Percentiles rank a stretch among this genome's conserved stretches.
These are phyloP conservation scores for Tinea trinotella DNA, from an alignment of 2,888 invertebrate species.

Conservation along the genomic window DNA sequence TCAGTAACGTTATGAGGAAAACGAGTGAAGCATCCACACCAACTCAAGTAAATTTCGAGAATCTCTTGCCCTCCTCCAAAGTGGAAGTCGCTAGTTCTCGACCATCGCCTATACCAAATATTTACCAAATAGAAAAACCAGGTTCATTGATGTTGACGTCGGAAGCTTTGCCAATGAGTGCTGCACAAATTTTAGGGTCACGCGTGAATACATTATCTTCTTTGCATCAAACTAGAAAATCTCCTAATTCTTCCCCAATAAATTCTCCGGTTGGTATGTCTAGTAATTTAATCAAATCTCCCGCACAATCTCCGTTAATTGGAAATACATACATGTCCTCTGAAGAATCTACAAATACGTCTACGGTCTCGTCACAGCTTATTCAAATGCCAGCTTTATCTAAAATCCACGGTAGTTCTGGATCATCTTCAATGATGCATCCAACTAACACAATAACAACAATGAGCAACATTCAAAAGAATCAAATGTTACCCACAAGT, in stretches of 20 bases:
- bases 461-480: slow-evolving; percentile 49
- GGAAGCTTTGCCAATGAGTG: slow-evolving; percentile 50
- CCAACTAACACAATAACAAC: slow-evolving; percentile 51
- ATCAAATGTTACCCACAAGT: slow-evolving; percentile 53
- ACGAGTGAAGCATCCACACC: slow-evolving; percentile 50
- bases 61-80: slow-evolving; percentile 62
- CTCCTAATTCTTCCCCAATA: slow-evolving; percentile 60
- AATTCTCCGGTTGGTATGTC: slow-evolving; percentile 52
- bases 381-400: slow-evolving; percentile 67
- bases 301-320: slow-evolving; percentile 52
- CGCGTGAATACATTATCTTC: slow-evolving; percentile 52
- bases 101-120: slow-evolving; percentile 49
- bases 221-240: slow-evolving; percentile 54
- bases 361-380: slow-evolving; percentile 50
- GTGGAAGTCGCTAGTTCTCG: slow-evolving; percentile 56
- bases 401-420: slow-evolving; percentile 45
- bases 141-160: slow-evolving; percentile 33
- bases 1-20: slow-evolving; percentile 58
- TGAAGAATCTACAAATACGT: slow-evolving; percentile 39
- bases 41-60: slow-evolving; percentile 67
- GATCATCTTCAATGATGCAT: slow-evolving; percentile 48
- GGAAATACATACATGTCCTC: slow-evolving; percentile 36
- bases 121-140: slow-evolving; percentile 40
- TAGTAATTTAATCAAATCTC: slow-evolving; percentile 55
- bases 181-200: slow-evolving; percentile 50